Conservation (phyloP, 2,888 invertebrate species). For the Mythimna lalbum region DNA sequence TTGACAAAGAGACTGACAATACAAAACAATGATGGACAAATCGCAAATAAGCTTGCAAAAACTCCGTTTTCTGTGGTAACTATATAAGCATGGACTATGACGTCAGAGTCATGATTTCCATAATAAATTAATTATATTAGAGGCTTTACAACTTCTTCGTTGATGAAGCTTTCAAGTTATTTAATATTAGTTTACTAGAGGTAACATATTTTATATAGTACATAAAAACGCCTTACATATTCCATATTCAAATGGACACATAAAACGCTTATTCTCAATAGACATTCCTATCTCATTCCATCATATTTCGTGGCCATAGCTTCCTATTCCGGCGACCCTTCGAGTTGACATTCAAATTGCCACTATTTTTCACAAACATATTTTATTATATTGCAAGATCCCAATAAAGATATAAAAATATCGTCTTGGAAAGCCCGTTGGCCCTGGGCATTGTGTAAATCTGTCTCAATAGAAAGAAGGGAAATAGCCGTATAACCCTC, state of each 20-base stretch:
- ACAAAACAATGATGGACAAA: no score
- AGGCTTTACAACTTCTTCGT: no score
- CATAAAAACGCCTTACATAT: no score
- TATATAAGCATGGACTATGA: no score
- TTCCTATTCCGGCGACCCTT: constrained; percentile 55
- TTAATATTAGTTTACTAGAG: no score
- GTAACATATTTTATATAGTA: no score
- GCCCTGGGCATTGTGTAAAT: constrained; percentile 81
- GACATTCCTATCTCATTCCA: constrained; percentile 42
- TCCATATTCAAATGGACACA: constrained; percentile 14
- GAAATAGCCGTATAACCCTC: constrained; percentile 82
- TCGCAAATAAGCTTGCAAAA: no score
- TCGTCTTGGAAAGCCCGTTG: constrained; percentile 72
- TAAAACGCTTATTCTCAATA: constrained; percentile 36
- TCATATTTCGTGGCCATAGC: constrained; percentile 59
- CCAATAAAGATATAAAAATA: constrained; percentile 80
- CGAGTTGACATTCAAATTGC: constrained; percentile 65
- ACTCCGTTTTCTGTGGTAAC: no score
- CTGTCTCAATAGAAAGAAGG: constrained; percentile 78
- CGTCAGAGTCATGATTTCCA: no score
- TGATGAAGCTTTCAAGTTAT: no score
- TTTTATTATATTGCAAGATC: constrained; percentile 74
- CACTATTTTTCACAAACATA: constrained; percentile 69
- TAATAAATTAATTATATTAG: no score
- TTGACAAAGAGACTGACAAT: no score